Evolutionary conservation across 2,888 invertebrate genomes (phyloP).

Genomic region (Drosophila subsilvestris): DNA sequence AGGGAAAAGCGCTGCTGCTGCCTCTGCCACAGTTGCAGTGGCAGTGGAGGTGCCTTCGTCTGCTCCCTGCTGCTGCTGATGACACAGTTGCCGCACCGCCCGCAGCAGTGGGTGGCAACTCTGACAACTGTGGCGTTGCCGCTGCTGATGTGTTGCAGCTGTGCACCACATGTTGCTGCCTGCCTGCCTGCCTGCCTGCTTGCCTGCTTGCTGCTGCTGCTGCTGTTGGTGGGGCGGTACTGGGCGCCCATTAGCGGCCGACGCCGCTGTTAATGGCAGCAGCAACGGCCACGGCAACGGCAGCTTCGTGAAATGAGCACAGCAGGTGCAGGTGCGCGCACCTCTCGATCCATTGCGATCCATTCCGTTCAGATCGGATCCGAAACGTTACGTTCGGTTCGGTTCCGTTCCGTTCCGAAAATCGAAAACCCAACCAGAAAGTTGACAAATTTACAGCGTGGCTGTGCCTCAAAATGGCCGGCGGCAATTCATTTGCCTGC

Average conservation of each 20-base stretch:
- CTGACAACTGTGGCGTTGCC: conserved; percentile 66
- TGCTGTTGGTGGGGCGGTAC: conserved; percentile 60
- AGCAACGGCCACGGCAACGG: conserved; percentile 33
- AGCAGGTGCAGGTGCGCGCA: conserved; percentile 73
- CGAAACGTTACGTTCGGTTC: conserved; percentile 24
- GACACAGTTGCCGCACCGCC: conserved; percentile 68
- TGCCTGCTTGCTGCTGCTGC: conserved; percentile 18
- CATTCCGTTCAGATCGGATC: conserved; percentile 31
- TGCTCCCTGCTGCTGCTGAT: conserved; percentile 45
- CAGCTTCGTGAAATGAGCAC: conserved; percentile 72
- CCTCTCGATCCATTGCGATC: conserved; percentile 35
- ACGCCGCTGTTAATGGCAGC: conserved; percentile 50
- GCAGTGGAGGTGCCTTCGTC: not conserved
- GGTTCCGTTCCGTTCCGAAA: not conserved
- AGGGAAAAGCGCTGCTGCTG: conserved; percentile 52
- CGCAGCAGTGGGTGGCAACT: conserved; percentile 76
- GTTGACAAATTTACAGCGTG: conserved; percentile 74
- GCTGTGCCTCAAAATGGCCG: conserved; percentile 68
- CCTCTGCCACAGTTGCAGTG: no score
- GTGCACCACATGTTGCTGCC: conserved; percentile 76
- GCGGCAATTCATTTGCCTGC: conserved; percentile 70
- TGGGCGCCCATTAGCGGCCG: conserved; percentile 64
- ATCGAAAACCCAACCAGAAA: conserved; percentile 51
- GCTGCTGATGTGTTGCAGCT: conserved; percentile 75
- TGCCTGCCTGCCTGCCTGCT: conserved; percentile 1